A percentile compares a stretch with the other conserved stretches of the same genome.
Evolutionary conservation across 1,140 invertebrate species (phyloP).

Genomic region (Habropoda laboriosa): DNA sequence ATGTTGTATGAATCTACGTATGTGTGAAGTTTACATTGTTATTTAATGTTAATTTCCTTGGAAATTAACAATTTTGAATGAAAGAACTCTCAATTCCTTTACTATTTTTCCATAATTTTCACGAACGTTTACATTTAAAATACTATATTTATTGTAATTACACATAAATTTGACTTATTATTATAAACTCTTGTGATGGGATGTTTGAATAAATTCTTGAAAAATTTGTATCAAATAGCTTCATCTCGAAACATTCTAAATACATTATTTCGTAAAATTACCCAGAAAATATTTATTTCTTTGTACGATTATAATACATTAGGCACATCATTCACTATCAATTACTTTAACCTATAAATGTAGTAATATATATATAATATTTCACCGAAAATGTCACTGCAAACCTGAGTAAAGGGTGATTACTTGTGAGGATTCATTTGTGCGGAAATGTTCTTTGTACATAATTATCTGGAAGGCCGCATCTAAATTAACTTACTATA

Average conservation of each 20-base stretch:
- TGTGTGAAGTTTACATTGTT: background rate
- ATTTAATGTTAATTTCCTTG: background rate
- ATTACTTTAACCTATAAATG: background rate
- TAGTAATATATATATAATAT: too few species aligned
- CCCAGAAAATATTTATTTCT: background rate
- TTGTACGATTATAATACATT: constrained; percentile 15
- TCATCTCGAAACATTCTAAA: background rate
- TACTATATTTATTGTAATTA: background rate
- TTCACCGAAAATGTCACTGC: background rate
- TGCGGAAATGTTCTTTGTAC: background rate
- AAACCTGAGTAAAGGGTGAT: background rate
- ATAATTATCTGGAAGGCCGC: background rate
- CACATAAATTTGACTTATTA: background rate
- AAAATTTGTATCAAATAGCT: background rate
- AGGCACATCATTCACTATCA: background rate
- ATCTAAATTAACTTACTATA: background rate
- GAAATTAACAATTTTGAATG: background rate
- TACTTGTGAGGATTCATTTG: background rate
- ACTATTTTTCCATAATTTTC: background rate
- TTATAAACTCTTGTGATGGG: background rate
- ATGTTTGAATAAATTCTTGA: background rate
- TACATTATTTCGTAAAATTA: background rate
- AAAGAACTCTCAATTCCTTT: background rate
- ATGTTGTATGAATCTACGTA: background rate
- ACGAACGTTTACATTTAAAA: background rate